Evolutionary conservation across 2,797 vertebrate species (phyloP).

Genomic region (Hoplostethus atlanticus): DNA sequence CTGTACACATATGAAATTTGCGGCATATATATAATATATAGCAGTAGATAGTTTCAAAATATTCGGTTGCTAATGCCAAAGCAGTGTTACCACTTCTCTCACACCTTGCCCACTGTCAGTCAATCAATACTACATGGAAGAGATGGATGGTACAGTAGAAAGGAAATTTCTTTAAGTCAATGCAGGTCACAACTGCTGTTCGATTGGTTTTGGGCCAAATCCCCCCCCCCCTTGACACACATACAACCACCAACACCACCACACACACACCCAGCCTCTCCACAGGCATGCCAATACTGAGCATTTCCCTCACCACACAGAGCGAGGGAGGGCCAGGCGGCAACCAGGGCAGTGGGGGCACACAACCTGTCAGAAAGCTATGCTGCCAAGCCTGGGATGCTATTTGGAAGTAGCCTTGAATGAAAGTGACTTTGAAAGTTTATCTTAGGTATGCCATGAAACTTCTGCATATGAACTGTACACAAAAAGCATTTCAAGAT

Average conservation of each 20-base stretch:
- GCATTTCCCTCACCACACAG: constrained; percentile 64
- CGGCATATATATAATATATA: no score
- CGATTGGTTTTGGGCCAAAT: constrained; percentile 45
- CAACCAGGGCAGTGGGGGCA: constrained; percentile 75
- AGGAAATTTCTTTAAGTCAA: constrained; percentile 27
- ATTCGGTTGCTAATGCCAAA: neutral
- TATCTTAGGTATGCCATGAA: constrained; percentile 48
- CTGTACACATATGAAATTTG: no score
- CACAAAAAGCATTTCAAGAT: constrained; percentile 15
- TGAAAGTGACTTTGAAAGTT: constrained; percentile 87
- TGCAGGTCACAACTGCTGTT: constrained; percentile 42
- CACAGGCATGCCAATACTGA: constrained; percentile 65
- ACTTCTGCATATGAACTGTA: constrained; percentile 30
- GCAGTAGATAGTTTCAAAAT: no score
- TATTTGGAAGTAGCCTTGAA: constrained; percentile 80
- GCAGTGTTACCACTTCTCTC: neutral
- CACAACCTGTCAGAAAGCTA: constrained; percentile 81
- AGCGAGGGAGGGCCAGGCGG: constrained; percentile 71
- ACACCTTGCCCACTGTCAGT: constrained; percentile 10
- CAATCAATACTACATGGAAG: constrained; percentile 21
- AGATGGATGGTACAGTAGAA: neutral
- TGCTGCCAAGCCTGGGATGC: constrained; percentile 79
- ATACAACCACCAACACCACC: constrained; percentile 48
- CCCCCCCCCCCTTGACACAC: constrained; percentile 16
- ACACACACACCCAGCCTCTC: constrained; percentile 60